Base-by-base conservation (phyloP, 2,797 vertebrate species). In the Aplochiton taeniatus region DNA sequence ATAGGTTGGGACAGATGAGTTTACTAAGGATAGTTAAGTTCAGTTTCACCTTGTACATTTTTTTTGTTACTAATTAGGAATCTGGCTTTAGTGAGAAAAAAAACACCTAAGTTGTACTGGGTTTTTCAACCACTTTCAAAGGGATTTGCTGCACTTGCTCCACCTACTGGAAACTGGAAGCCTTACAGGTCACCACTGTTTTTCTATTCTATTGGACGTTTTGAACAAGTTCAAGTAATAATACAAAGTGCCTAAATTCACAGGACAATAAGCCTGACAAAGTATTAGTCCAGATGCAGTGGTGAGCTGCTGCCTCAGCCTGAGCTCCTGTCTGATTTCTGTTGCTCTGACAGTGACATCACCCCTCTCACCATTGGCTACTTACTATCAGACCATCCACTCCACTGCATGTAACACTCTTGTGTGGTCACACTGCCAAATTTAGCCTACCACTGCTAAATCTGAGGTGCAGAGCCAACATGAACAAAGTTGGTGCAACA, bases 321-420 rank as follows among this genome's bases (percentile, higher is more conserved):
- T 11, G 11, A 55, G 17, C 50, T 64, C 70, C 61, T n/a, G 31
- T 31, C 31, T 74, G 82, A 74, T 75, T 67, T 73, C 68, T 66
- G 72, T 66, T 63, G 72, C 55, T 54, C 68, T 8, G 59, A 13
- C 63, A 45, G 70, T 82, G 82, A 85, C 82, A 84, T 85, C 83
- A 85, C 74, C 74, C 70, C 71, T 72, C 68, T 68, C 70, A 69
- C 74, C 44, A 85, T 83, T 83, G 83, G 84, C 73, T 85, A 81
- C 81, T 52, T 72, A 17, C 66, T 73, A 78, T 81, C 86, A 85
- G 82, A 75, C 82, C 85, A 86, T 76, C 66, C 80, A 79, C 54
- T 49, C 45, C 49, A 20, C 54, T 18, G 62, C 74, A 72, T 80
- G 69, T 63, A 77, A 20, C 77, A 81, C 73, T 48, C 74, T 73